Percentiles rank a stretch among this genome's conserved stretches.
Evolutionary conservation across 1,140 invertebrate species (phyloP).

Genomic region (Zaprionus lachaisei): DNA sequence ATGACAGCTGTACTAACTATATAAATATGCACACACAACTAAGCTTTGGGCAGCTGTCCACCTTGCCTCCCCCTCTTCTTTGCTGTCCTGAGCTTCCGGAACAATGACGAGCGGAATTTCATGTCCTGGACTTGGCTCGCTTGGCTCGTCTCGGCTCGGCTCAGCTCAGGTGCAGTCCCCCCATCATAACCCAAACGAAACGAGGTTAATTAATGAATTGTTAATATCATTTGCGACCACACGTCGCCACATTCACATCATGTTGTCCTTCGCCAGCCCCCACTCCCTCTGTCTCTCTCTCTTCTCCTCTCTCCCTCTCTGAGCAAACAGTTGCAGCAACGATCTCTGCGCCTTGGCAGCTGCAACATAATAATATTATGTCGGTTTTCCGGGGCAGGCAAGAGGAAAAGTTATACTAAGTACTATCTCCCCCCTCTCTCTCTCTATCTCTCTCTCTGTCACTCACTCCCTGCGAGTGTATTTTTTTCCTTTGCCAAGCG

Average conservation of each 20-base stretch:
- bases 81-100: conserved; percentile 20
- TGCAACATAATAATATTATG: conserved; percentile 81
- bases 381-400: conserved; percentile 24
- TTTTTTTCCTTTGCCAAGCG: conserved; percentile 44
- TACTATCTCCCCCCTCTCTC: background rate
- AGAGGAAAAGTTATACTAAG: conserved; percentile 15
- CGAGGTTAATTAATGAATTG: conserved; percentile 82
- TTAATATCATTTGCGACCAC: conserved; percentile 82
- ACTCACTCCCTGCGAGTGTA: background rate
- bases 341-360: conserved; percentile 76
- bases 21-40: conserved; percentile 73
- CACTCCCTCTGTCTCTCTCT: background rate
- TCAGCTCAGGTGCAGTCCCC: conserved; percentile 41
- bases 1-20: conserved; percentile 51
- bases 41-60: conserved; percentile 53
- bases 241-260: conserved; percentile 71
- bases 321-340: conserved; percentile 69
- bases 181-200: conserved; percentile 76
- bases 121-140: conserved; percentile 30
- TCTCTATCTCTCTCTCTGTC: background rate
- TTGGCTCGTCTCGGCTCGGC: background rate
- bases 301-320: conserved; percentile 8
- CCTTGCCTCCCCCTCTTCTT: background rate
- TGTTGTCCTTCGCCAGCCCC: conserved; percentile 23
- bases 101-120: conserved; percentile 64